These are phyloP conservation scores for Arothron firmamentum DNA, from an alignment of 2,113 vertebrate genomes.

Conservation along the genomic window DNA sequence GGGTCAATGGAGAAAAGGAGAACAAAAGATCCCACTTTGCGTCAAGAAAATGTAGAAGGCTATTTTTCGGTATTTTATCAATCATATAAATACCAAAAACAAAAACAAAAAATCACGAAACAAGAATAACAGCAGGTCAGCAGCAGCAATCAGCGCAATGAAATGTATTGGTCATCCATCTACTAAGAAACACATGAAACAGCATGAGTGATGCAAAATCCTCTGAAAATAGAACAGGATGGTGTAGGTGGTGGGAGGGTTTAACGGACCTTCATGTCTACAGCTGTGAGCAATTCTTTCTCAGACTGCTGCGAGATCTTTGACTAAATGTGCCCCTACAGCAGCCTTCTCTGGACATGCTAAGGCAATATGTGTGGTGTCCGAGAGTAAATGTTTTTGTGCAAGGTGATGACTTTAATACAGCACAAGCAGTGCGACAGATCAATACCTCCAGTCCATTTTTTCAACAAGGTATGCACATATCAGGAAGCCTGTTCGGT, in stretches of 20 bases:
- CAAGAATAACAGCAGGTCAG: too few relatives aligned
- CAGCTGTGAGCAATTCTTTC: conserved; percentile 42
- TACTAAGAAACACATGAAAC: not conserved
- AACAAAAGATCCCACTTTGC: too few relatives aligned
- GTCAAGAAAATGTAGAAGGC: too few relatives aligned
- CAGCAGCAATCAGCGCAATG: too few relatives aligned
- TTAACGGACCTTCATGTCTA: conserved; percentile 22
- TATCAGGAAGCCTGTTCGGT: conserved; percentile 96
- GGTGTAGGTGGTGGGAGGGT: conserved; percentile 49
- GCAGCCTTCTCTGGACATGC: not conserved
- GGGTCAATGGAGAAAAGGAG: too few relatives aligned
- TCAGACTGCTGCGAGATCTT: conserved; percentile 43
- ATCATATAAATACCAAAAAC: too few relatives aligned
- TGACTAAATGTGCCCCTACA: conserved; percentile 29
- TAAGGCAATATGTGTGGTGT: not conserved
- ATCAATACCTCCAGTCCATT: conserved; percentile 95
- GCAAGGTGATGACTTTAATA: conserved; percentile 1
- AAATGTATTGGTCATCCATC: too few relatives aligned
- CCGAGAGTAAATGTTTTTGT: conserved; percentile 9
- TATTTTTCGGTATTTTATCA: too few relatives aligned
- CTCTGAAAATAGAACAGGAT: conserved; percentile 45
- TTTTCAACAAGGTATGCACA: conserved; percentile 98
- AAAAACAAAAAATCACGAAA: too few relatives aligned
- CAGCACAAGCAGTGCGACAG: not conserved
- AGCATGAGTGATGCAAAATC: conserved; percentile 29